Evolutionary conservation across 2,888 invertebrate species (phyloP).

Genomic region (Matsumyia berberina): DNA sequence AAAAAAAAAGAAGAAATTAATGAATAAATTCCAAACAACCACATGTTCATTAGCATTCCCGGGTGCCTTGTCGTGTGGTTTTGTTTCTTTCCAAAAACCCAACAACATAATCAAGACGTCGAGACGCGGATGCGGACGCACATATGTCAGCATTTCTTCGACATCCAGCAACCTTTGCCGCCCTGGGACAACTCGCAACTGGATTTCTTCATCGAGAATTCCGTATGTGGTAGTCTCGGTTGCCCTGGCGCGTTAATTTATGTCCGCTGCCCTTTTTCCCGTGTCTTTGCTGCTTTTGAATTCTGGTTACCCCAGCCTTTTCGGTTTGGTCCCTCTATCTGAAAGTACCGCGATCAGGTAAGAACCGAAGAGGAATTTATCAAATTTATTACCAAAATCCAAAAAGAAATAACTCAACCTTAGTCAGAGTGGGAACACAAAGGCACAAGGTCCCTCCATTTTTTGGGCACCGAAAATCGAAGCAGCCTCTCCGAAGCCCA

Average conservation of each 20-base stretch:
- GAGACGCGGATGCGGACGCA: neutral
- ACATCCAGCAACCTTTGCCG: constrained; percentile 32
- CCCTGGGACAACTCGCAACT: constrained; percentile 45
- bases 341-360: constrained; percentile 74
- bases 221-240: constrained; percentile 48
- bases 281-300: constrained; percentile 44
- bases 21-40: constrained; percentile 64
- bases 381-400: constrained; percentile 81
- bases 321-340: constrained; percentile 34
- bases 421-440: constrained; percentile 67
- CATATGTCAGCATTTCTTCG: constrained; percentile 65
- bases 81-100: constrained; percentile 33
- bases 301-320: constrained; percentile 56
- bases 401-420: constrained; percentile 76
- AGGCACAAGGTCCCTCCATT: constrained; percentile 59
- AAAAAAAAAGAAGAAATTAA: constrained; percentile 54
- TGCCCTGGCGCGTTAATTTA: constrained; percentile 59
- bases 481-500: constrained; percentile 29
- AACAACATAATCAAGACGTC: constrained; percentile 74
- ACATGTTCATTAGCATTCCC: constrained; percentile 73
- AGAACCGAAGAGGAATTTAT: constrained; percentile 79
- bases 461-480: constrained; percentile 47
- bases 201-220: constrained; percentile 71
- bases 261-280: constrained; percentile 67
- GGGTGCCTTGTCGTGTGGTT: constrained; percentile 29